A percentile compares a stretch with the other conserved stretches of the same genome.
Conservation (phyloP, 2,113 vertebrate species). For the Okapia johnstoni region DNA sequence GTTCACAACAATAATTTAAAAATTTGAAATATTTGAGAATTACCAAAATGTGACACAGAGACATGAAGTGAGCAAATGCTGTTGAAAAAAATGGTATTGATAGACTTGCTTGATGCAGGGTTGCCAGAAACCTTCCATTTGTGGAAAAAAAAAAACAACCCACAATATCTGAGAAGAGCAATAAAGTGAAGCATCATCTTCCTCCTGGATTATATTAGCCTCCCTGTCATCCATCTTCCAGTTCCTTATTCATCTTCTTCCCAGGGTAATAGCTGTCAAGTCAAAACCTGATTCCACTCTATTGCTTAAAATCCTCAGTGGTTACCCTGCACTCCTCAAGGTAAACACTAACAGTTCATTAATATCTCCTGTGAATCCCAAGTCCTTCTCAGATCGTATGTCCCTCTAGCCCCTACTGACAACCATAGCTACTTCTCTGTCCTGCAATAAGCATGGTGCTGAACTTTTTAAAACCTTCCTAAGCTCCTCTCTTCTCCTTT, state of each 20-base stretch:
- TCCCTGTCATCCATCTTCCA: neutral
- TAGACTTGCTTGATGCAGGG: neutral
- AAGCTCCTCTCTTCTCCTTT: neutral
- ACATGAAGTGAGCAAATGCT: neutral
- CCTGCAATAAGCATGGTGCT: neutral
- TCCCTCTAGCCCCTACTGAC: neutral
- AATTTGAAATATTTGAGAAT: neutral
- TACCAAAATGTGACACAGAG: neutral
- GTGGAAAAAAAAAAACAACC: neutral
- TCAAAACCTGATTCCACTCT: neutral
- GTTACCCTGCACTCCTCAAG: neutral
- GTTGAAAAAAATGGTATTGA: neutral
- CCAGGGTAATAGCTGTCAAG: neutral
- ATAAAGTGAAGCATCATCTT: neutral
- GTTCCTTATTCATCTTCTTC: neutral
- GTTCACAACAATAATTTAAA: neutral
- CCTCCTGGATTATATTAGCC: neutral
- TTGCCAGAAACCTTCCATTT: neutral
- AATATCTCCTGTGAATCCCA: neutral
- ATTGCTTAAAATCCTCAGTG: neutral
- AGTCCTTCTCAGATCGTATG: neutral
- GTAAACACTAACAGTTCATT: neutral
- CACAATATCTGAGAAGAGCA: neutral
- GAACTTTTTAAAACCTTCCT: neutral
- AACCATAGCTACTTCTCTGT: neutral